These are phyloP conservation scores for Mus spicilegus DNA, from an alignment of 2,113 vertebrate genomes.

Conservation along the genomic window DNA sequence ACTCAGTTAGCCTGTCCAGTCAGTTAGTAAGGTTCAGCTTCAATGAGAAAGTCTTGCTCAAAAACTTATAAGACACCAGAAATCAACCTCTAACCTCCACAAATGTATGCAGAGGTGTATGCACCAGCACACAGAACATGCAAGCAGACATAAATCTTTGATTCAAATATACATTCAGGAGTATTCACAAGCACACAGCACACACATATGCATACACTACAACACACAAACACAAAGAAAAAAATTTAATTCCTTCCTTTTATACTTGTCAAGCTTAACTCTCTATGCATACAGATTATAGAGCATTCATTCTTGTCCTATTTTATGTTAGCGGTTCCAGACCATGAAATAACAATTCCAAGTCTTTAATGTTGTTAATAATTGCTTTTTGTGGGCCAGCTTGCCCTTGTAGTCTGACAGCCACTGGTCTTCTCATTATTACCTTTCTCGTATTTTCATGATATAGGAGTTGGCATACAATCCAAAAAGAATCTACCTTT, in stretches of 20 bases:
- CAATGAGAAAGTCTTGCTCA: background rate
- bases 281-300: background rate
- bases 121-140: background rate
- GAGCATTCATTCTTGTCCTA: background rate
- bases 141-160: background rate
- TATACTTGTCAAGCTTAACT: background rate
- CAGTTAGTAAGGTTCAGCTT: background rate
- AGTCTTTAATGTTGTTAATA: slow-evolving; percentile 55
- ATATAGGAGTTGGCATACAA: slow-evolving; percentile 48
- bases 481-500: slow-evolving; percentile 32
- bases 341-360: slow-evolving; percentile 52
- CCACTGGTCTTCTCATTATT: slow-evolving; percentile 63
- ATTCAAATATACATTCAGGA: background rate
- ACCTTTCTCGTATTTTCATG: slow-evolving; percentile 61
- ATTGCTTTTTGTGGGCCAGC: slow-evolving; percentile 2
- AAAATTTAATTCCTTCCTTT: background rate
- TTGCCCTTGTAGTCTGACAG: slow-evolving; percentile 50
- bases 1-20: no score
- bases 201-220: background rate
- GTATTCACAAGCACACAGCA: background rate
- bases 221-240: background rate
- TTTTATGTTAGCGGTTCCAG: slow-evolving; percentile 3
- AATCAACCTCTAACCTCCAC: background rate
- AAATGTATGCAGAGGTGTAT: background rate
- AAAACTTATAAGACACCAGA: background rate